Conservation (phyloP, 2,113 vertebrate species). For the Urocolius indicus region DNA sequence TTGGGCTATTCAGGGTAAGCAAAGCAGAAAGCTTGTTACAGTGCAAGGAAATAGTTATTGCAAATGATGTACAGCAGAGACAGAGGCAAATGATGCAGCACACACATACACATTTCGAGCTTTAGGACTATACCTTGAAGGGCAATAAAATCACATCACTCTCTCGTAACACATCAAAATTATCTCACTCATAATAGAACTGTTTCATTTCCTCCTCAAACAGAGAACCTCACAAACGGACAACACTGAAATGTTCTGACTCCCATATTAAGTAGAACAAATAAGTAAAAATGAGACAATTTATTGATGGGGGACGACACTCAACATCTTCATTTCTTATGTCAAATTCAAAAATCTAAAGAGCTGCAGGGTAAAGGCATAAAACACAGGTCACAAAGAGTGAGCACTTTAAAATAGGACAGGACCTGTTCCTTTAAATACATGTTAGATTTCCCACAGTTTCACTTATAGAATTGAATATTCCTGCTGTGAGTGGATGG, state of each 20-base stretch:
- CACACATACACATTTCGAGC: not conserved
- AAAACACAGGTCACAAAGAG: not conserved
- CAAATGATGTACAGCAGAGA: slow-evolving; percentile 46
- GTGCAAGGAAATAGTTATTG: slow-evolving; percentile 39
- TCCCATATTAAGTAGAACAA: not conserved
- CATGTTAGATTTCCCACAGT: not conserved
- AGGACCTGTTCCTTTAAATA: not conserved
- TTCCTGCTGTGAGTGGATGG: not conserved
- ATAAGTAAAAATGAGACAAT: not conserved
- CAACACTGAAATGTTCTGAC: not conserved
- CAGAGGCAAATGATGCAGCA: slow-evolving; percentile 36
- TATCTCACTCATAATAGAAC: not conserved
- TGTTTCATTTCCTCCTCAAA: not conserved
- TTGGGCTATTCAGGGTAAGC: slow-evolving; percentile 83
- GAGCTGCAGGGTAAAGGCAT: not conserved
- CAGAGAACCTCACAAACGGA: not conserved
- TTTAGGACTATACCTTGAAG: slow-evolving; percentile 34
- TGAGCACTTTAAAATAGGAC: not conserved
- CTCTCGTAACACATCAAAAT: not conserved
- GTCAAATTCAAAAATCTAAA: not conserved
- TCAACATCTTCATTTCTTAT: not conserved
- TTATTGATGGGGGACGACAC: not conserved
- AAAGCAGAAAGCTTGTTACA: slow-evolving; percentile 76
- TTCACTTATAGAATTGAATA: slow-evolving; percentile 17
- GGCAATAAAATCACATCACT: slow-evolving; percentile 28